Evolutionary conservation across 2,113 vertebrate species (phyloP), one percentile per base, ranked within the genome.

Genomic region (Parotia lawesii): DNA sequence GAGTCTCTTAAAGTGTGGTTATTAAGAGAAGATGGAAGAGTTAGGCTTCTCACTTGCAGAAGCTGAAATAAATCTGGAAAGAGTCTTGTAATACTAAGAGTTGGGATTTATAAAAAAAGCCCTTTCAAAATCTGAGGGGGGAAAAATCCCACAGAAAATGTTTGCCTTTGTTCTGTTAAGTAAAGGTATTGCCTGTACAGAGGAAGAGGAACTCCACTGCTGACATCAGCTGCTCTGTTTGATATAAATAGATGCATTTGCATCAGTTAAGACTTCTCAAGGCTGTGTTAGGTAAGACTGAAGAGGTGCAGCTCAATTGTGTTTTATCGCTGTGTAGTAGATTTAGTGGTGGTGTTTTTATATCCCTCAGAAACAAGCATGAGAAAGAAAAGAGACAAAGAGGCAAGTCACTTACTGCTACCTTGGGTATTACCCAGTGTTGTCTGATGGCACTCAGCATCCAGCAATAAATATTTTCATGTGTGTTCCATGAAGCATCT

Each of bases 281-380:
- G 44, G 33, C 51, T 84, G 1, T 60, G 21, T 86, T 92, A 56
- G 44, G 29, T 90, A 29, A 85, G 19, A 74, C 15, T 2, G 5
- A 87, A 82, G 66, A 93, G 19, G 8, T 93, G 29, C 5, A 4
- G 12, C 33, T 70, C 38, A 35, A 1, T 29, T 79, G 35, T 79
- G 5, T 35, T 67, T 65, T 64, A 28, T 48, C 24, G 23, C 19
- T 35, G 27, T 66, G 7, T 42, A 24, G 70, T 27, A 65, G n/a
- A 51, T 45, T 24, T 35, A 44, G 22, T 54, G 35, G 3, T 81
- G 17, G 23, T 62, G 42, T 11, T 65, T 14, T 28, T 57, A 6
- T 4, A 35, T 42, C 5, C 15, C 12, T 56, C 40, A 51, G 53
- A 75, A 94, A 51, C 0, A 78, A 40, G 4, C 0, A 0, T 38